phyloP scores from a whole-genome alignment of 2,888 invertebrate genomes.

The Odontocolon sp. region DNA sequence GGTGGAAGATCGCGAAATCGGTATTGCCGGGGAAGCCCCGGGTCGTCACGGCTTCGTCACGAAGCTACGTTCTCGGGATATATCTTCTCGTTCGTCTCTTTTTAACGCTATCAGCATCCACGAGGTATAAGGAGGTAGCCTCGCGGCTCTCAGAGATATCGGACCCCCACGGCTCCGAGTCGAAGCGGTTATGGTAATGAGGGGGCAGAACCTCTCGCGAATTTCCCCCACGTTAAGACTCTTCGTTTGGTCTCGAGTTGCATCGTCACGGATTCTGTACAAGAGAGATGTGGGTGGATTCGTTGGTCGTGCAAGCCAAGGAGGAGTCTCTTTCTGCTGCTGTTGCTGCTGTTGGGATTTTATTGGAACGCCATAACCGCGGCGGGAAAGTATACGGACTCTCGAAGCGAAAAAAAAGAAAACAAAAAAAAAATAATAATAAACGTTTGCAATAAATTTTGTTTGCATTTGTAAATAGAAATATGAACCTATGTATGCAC shows the following conservation, averaged over 20 bases:
- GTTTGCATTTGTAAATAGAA: no score
- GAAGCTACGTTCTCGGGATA: background rate
- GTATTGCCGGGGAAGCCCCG: slow-evolving; percentile 43
- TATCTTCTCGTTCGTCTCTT: slow-evolving; percentile 1
- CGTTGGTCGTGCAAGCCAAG: slow-evolving; percentile 42
- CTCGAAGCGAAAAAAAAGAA: background rate
- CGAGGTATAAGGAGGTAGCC: no score
- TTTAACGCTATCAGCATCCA: slow-evolving; percentile 37
- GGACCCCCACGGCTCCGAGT: slow-evolving; percentile 26
- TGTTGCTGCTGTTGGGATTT: slow-evolving; percentile 18
- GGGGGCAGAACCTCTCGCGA: slow-evolving; percentile 59
- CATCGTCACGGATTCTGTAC: slow-evolving; percentile 39
- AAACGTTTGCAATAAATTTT: no score
- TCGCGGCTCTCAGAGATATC: no score
- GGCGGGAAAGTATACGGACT: slow-evolving; percentile 16
- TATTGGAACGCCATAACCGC: slow-evolving; percentile 47
- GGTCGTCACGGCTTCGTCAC: slow-evolving; percentile 64
- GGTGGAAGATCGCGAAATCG: background rate
- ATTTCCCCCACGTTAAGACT: slow-evolving; percentile 22
- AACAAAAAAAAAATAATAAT: background rate
- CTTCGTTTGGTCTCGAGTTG: slow-evolving; percentile 47
- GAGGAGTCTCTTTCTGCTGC: slow-evolving; percentile 50
- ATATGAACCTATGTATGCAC: no score
- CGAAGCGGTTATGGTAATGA: slow-evolving; percentile 69
- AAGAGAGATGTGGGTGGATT: slow-evolving; percentile 58